Evolutionary conservation across 2,797 vertebrate genomes (phyloP).

Genomic region (Sebastes hubbsi): DNA sequence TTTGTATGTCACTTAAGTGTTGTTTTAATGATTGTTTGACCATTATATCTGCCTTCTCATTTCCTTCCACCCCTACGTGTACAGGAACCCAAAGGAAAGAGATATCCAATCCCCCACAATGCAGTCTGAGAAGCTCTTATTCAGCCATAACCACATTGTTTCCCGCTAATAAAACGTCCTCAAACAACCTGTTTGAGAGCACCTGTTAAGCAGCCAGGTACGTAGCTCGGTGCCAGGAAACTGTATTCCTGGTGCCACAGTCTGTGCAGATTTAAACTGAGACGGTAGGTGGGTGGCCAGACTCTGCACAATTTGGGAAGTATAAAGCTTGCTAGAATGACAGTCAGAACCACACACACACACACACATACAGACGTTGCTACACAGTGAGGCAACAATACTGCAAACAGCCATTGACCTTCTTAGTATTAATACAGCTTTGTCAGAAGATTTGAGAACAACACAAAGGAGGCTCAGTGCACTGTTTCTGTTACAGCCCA

Average conservation of each 20-base stretch:
- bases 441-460: slow-evolving; percentile 40
- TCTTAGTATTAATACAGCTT: slow-evolving; percentile 56
- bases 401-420: slow-evolving; percentile 30
- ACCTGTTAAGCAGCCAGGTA: slow-evolving; percentile 7
- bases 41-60: too few species aligned
- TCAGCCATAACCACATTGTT: not conserved
- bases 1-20: too few species aligned
- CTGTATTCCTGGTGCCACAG: slow-evolving; percentile 7
- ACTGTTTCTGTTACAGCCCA: slow-evolving; percentile 5
- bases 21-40: too few species aligned
- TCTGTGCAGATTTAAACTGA: slow-evolving; percentile 44
- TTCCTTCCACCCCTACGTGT: too few species aligned
- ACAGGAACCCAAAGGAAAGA: too few species aligned
- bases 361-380: not conserved
- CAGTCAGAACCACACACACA: not conserved
- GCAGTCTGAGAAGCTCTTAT: too few species aligned
- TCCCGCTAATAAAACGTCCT: slow-evolving; percentile 11
- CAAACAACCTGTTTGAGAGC: not conserved
- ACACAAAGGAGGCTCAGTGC: slow-evolving; percentile 45
- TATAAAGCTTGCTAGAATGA: not conserved
- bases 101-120: too few species aligned
- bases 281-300: slow-evolving; percentile 35
- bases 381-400: not conserved
- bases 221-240: slow-evolving; percentile 21
- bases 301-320: slow-evolving; percentile 12